Base-by-base conservation (phyloP, 2,888 invertebrate genomes). In the Athrips mouffetella region DNA sequence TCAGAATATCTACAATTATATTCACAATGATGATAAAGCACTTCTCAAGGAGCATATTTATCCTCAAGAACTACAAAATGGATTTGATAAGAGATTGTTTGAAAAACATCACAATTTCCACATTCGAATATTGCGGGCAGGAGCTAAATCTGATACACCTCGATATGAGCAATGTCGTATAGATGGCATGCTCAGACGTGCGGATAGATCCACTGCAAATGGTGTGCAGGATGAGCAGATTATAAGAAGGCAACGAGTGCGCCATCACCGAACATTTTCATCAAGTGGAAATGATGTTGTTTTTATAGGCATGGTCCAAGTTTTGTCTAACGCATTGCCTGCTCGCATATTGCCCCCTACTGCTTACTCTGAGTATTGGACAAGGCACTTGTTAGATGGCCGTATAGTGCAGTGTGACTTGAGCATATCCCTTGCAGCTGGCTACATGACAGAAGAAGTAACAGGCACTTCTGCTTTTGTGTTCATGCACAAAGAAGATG, bases 391-490 rank as follows among this genome's bases (percentile, higher is more conserved):
- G 49, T 91, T 96, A 46, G 96, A 97, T 84, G 97, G 97, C 0
- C 91, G 94, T 40, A 96, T 98, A 58, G 93, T 97, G 44, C 96
- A 94, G 72, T 95, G 95, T 73, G 98, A 98, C 76, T 97, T 97
- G 73, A 92, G 96, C 69, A 96, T 97, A 69, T 95, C 97, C 5
- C 86, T 95, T 50, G 94, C 97, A 10, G 94, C 95, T 47, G 97
- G 97, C 2, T 96, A 96, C 70, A 92, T 97, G 92, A 93, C 94
- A 8, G 94, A 94, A 60, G 97, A 98, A 85, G 94, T 97, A 1
- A 92, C 93, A 7, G 96, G 96, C n/a, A 88, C 92, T 51, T 95
- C 94, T 55, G 96, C 96, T 7, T 98, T 97, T 78, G 91, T 92
- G 48, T 96, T 94, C 73, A 97, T 98, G 93, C 96, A 96, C 79